Evolutionary conservation across 2,888 invertebrate species (phyloP).

Genomic region (Leucophenga montana): DNA sequence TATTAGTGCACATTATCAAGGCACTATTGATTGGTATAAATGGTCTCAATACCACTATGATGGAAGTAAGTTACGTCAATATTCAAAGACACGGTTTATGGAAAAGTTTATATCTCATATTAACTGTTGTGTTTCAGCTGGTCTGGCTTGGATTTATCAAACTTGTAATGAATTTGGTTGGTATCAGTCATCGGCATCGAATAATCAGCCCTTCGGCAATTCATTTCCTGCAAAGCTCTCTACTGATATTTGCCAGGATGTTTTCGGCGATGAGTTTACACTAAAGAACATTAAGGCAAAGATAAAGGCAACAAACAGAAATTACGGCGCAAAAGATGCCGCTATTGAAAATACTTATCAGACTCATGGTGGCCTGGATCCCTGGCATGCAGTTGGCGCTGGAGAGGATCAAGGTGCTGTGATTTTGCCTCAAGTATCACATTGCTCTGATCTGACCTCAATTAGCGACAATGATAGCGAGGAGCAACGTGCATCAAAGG

Average conservation of each 20-base stretch:
- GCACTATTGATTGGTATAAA: conserved; percentile 43
- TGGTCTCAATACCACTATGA: conserved; percentile 49
- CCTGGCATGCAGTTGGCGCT: conserved; percentile 75
- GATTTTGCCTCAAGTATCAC: conserved; percentile 58
- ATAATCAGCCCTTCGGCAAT: conserved; percentile 75
- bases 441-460: conserved; percentile 64
- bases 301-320: conserved; percentile 69
- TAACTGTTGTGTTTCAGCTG: conserved; percentile 73
- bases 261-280: conserved; percentile 48
- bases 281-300: conserved; percentile 42
- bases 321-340: conserved; percentile 73
- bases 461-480: conserved; percentile 54
- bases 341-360: conserved; percentile 74
- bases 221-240: conserved; percentile 59
- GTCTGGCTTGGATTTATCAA: conserved; percentile 82
- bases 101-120: background rate
- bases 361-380: conserved; percentile 75
- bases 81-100: background rate
- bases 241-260: conserved; percentile 50
- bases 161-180: conserved; percentile 89
- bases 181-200: conserved; percentile 81
- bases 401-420: conserved; percentile 49
- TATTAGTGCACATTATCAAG: conserved; percentile 46
- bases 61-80: conserved; percentile 47
- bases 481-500: conserved; percentile 55